A percentile compares a stretch with the other conserved stretches of the same genome.
These are phyloP conservation scores for Poeciliopsis infans DNA, from an alignment of 2,797 vertebrate species.

Conservation along the genomic window DNA sequence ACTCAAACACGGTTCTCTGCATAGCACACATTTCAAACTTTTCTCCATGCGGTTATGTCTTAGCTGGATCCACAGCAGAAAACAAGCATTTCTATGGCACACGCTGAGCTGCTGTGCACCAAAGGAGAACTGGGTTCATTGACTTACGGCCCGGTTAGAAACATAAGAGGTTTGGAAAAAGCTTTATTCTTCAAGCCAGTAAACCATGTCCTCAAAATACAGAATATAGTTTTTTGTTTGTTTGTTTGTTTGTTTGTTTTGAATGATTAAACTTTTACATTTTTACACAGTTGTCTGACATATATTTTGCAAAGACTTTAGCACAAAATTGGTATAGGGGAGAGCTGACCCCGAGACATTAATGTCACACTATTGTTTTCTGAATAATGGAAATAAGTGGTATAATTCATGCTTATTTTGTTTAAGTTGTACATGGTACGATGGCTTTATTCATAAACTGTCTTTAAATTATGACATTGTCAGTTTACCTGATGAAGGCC, in stretches of 20 bases:
- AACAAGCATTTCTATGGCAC: constrained; percentile 64
- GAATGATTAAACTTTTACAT: neutral
- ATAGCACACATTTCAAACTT: constrained; percentile 60
- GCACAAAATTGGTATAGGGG: neutral
- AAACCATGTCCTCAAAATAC: constrained; percentile 33
- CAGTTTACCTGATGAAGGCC: constrained; percentile 94
- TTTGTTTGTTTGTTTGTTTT: too few species aligned
- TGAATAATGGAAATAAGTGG: neutral
- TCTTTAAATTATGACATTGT: neutral
- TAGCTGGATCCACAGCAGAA: constrained; percentile 70
- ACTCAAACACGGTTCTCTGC: constrained; percentile 47
- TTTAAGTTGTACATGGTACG: neutral
- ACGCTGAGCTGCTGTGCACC: constrained; percentile 47
- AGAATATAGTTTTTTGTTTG: constrained; percentile 1
- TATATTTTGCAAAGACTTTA: neutral
- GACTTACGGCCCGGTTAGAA: constrained; percentile 58
- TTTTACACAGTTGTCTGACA: neutral
- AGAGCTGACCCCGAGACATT: neutral
- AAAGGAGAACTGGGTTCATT: constrained; percentile 53
- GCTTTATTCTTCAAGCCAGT: constrained; percentile 52
- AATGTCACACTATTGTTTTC: neutral
- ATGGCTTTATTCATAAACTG: neutral
- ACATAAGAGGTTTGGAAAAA: constrained; percentile 40
- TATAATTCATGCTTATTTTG: neutral
- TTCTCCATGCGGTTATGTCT: constrained; percentile 61